phyloP scores from a whole-genome alignment of 2,797 vertebrate genomes.

The Falco cherrug region DNA sequence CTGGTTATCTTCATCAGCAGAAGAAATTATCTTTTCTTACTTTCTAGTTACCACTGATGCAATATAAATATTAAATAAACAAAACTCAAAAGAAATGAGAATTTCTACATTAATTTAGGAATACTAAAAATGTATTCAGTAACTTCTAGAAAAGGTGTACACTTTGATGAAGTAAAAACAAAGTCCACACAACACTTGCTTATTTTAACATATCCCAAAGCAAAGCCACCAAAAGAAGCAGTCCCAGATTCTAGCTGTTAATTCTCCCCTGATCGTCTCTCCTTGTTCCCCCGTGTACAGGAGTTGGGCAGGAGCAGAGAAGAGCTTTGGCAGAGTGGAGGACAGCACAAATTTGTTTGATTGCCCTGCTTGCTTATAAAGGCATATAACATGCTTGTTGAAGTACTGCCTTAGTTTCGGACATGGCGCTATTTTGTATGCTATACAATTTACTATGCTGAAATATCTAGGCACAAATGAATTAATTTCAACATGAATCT shows the following conservation, averaged over 20 bases:
- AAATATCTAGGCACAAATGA: slow-evolving; percentile 37
- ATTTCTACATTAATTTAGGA: too few relatives aligned
- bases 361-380: background rate
- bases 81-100: background rate
- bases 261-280: background rate
- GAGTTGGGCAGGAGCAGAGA: background rate
- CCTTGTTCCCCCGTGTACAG: background rate
- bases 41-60: background rate
- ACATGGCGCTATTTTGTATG: background rate
- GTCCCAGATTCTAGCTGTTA: background rate
- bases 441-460: background rate
- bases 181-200: background rate
- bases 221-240: background rate
- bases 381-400: background rate
- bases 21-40: background rate
- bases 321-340: background rate
- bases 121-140: background rate
- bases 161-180: background rate
- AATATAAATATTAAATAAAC: background rate
- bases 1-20: background rate
- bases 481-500: slow-evolving; percentile 45
- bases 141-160: background rate
- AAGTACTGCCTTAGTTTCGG: background rate
- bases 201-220: background rate
- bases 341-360: background rate